Conservation (phyloP, 92 coral and sea anemone species). For the Isaurus tuberculatus region DNA sequence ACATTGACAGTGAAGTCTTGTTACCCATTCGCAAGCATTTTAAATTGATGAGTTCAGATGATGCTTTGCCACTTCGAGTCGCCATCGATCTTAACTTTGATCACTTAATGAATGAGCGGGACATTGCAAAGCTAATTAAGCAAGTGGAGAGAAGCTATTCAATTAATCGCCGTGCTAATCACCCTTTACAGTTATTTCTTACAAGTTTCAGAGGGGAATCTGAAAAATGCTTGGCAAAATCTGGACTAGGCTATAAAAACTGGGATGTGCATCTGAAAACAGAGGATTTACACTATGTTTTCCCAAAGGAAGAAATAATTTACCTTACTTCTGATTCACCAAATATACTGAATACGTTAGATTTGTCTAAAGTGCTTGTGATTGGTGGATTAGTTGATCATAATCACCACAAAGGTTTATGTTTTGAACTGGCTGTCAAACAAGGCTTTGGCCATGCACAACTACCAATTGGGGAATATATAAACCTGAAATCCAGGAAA, state of each 20-base stretch:
- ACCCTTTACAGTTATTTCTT: conserved; percentile 84
- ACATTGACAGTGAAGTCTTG: not conserved
- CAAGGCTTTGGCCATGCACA: conserved; percentile 87
- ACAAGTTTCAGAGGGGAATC: conserved; percentile 92
- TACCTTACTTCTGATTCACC: conserved; percentile 94
- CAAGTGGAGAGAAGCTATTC: conserved; percentile 93
- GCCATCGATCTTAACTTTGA: conserved; percentile 93
- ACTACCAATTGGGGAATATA: conserved; percentile 83
- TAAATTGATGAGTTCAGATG: conserved; percentile 80
- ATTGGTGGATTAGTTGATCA: conserved; percentile 99
- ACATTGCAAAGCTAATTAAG: conserved; percentile 83
- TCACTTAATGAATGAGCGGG: conserved; percentile 86
- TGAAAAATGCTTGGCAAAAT: conserved; percentile 64
- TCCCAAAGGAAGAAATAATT: conserved; percentile 78
- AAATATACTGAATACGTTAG: conserved; percentile 78
- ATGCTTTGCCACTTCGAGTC: conserved; percentile 79
- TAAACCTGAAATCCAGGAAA: conserved; percentile 80
- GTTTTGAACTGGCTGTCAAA: conserved; percentile 76
- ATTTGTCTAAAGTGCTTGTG: conserved; percentile 85
- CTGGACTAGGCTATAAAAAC: conserved; percentile 66
- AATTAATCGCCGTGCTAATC: conserved; percentile 80
- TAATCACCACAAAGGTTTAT: conserved; percentile 92
- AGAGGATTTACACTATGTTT: conserved; percentile 69
- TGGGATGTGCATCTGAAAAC: conserved; percentile 92
- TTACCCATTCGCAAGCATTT: conserved; percentile 57